Base-by-base conservation (phyloP, 2,888 invertebrate species). In the Poecilobothrus nobilitatus region DNA sequence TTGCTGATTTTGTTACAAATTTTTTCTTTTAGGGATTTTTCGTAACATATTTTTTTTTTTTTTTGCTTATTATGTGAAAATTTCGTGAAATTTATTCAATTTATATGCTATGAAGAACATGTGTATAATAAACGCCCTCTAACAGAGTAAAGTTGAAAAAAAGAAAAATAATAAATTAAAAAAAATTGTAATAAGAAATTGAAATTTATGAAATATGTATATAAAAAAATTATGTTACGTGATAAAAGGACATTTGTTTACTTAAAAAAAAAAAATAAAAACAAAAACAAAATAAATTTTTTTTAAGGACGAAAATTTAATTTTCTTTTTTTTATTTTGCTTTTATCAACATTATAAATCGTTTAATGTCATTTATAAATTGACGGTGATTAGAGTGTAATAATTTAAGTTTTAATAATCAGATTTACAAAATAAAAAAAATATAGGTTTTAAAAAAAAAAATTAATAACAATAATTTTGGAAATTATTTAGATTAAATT, bases 161-260 rank as follows among this genome's bases (percentile, higher is more conserved):
- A 37, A 10, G 6, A 5, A 37, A 12, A 37, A 37, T 5, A 37
- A 1, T 3, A 37, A 37, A 37, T 5, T 8, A 8, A 8, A 37
- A 37, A 37, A 37, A 8, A 8, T 8, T 7, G 2, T 12, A 41
- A 41, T 18, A 53, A 53, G 2, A 53, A 53, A 53, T 53, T 15
- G 2, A 53, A 53, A 53, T 53, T 15, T 53, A 12, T 12, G 18
- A 53, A 53, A 53, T 18, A 15, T 12, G 18, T 53, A 15, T 12
- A 53, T 53, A 15, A 6, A 53, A 18, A 53, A 65, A 66, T 67
- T 44, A 15, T 69, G 37, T 69, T 67, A 66, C 69, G 69, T 69
- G 69, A 69, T 63, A 69, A 69, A 66, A 67, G 69, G 69, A 66
- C 67, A 69, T 69, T 67, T 69, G 69, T 69, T 27, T 67, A 53